Evolutionary conservation across 1,140 invertebrate species (phyloP), one percentile per base, ranked within the genome.

Genomic region (Drosophila takahashii): DNA sequence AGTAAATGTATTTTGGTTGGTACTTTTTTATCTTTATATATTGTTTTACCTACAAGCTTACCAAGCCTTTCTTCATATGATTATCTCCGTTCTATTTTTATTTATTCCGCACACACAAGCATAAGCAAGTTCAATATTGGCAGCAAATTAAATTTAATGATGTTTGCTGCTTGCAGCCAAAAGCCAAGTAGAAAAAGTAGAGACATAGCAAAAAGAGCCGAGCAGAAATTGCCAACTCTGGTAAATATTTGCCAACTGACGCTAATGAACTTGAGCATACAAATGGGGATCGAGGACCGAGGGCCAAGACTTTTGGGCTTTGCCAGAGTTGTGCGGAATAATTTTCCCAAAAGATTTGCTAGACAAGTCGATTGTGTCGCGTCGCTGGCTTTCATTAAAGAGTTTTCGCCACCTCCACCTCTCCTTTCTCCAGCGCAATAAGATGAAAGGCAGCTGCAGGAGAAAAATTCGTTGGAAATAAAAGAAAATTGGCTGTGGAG

Each of bases 101-200:
- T 62, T 62, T 59, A 62, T 59, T 62, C 52, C 42, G 16, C 29
- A 59, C 48, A 67, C 48, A 60, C 50, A 39, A 22, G 27, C 22
- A 67, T 53, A 56, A 71, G 65, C 53, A 57, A 51, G 36, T 66
- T 86, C 83, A 69, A 86, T 81, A 86, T 86, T 86, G 78, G 83
- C 83, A 79, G 64, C 58, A 87, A 87, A 86, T 87, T 87, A 86
- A 86, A 87, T 87, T 79, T 81, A 86, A 86, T 87, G 79, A 86
- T 86, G 78, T 87, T 86, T 86, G 78, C 71, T 61, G 44, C 77
- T 74, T 77, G 71, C 61, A 75, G 59, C 70, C 64, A 75, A 9
- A 32, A 32, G 29, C 29, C 8, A 32, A 32, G 22, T 22, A 22
- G 22, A 75, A 79, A 29, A 53, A 62, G 48, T 18, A 36, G 45